Base-by-base conservation (phyloP, 2,888 invertebrate species). In the Phrixothrix hirtus region DNA sequence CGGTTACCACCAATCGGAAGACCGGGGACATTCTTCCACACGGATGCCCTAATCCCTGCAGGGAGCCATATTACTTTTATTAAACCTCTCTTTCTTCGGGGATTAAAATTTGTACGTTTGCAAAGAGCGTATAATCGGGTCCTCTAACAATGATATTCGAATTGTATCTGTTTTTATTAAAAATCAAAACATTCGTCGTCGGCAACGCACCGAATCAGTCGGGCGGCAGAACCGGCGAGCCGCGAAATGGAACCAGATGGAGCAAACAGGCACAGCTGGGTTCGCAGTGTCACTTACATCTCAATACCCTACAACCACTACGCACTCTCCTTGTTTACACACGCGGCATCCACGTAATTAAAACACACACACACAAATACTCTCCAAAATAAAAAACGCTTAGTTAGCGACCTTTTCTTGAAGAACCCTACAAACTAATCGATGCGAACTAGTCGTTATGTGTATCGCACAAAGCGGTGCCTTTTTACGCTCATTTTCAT, bases 181-280 rank as follows among this genome's bases (percentile, higher is more conserved):
- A 66, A 67, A 67, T 64, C 63, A 69, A 67, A 69, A 68, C 65
- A 66, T 62, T 62, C 55, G 60, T 62, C 55, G 60, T 53, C 49
- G 53, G 57, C 56, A 42, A 44, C 53, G 43, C 55, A 55, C 58
- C 59, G 59, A 59, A 58, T 59, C 62, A 62, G 62, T 61, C 62
- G 63, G 59, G 54, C 58, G 60, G 57, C 58, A 61, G 62, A 63
- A 54, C 57, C 70, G 70, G 62, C 70, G 67, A 71, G 66, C 71
- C 72, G 72, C 70, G 71, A 73, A 73, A 70, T 71, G 65, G 68
- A 64, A 70, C 71, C 73, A 73, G 72, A 73, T 73, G 72, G 70
- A 72, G 70, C 69, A 73, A 73, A 73, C 71, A 69, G 66, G 64
- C 67, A 65, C 70, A 72, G 71, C 69, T 73, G 73, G 67, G 66